Evolutionary conservation across 2,888 invertebrate genomes (phyloP).

Genomic region (Arrhopalites spinosus): DNA sequence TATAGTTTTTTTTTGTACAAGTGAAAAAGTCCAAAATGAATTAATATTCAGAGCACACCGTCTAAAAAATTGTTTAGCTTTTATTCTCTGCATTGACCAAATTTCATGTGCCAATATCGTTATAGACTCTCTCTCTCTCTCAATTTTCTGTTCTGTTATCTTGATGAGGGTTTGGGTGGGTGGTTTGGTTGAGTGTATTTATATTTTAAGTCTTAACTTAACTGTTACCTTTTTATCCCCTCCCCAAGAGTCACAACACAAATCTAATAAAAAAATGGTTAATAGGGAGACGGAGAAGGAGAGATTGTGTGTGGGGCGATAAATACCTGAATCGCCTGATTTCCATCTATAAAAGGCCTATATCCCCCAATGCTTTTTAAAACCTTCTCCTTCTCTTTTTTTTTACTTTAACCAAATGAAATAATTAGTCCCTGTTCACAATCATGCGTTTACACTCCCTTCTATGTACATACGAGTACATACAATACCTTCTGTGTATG

Average conservation of each 20-base stretch:
- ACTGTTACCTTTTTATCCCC: too few relatives aligned
- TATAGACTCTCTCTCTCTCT: conserved; percentile 15
- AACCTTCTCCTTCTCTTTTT: too few relatives aligned
- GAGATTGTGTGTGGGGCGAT: conserved; percentile 10
- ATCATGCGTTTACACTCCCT: conserved; percentile 32
- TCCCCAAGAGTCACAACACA: neutral
- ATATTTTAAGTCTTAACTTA: too few relatives aligned
- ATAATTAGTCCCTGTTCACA: conserved; percentile 38
- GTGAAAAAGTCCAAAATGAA: too few relatives aligned
- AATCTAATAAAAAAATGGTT: neutral
- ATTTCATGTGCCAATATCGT: conserved; percentile 28
- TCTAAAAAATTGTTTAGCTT: too few relatives aligned
- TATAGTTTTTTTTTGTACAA: too few relatives aligned
- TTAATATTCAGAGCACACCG: too few relatives aligned
- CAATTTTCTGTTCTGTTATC: neutral
- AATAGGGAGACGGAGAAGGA: neutral
- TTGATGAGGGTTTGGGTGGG: neutral
- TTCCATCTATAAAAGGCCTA: conserved; percentile 36
- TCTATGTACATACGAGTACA: conserved; percentile 28
- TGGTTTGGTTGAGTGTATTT: conserved; percentile 3
- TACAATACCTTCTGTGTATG: neutral
- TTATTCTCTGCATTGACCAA: too few relatives aligned
- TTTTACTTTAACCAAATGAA: conserved; percentile 31
- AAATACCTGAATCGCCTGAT: conserved; percentile 40
- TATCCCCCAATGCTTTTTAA: too few relatives aligned